A percentile compares a stretch with the other conserved stretches of the same genome.
Evolutionary conservation across 2,113 vertebrate species (phyloP).

Genomic region (Glaucomys volans): DNA sequence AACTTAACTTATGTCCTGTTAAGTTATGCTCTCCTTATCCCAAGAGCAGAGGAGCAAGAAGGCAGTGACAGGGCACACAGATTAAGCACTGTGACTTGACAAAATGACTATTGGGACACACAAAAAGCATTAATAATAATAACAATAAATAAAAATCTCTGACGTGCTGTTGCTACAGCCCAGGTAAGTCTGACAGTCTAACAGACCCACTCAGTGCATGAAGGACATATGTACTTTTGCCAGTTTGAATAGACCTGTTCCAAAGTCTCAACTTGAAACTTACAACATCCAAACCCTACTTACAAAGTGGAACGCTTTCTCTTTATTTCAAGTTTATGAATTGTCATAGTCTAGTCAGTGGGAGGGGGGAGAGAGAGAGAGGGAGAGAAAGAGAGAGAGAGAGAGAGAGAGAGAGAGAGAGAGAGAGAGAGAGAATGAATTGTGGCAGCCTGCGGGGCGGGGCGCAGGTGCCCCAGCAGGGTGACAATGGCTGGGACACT

Average conservation of each 20-base stretch:
- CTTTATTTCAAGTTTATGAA: slow-evolving; percentile 62
- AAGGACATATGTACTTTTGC: not conserved
- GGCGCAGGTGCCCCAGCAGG: slow-evolving; percentile 73
- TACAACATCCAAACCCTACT: not conserved
- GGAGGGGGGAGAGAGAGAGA: too few relatives aligned
- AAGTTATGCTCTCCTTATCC: not conserved
- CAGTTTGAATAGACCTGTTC: not conserved
- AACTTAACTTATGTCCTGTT: not conserved
- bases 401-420: too few relatives aligned
- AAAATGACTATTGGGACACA: not conserved
- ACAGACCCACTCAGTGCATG: not conserved
- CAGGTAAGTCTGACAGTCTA: not conserved
- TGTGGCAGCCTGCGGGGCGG: not conserved
- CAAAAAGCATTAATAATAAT: not conserved
- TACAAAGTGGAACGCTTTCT: not conserved
- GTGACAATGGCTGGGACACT: slow-evolving; percentile 74
- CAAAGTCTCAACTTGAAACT: not conserved
- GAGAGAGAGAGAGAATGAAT: not conserved
- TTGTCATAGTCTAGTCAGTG: not conserved
- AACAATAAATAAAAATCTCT: not conserved
- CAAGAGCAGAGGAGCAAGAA: not conserved
- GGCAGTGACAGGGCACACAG: not conserved
- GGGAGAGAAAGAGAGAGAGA: too few relatives aligned
- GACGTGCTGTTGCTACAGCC: too few relatives aligned
- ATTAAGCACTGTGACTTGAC: not conserved